Base-by-base conservation (phyloP, 1,140 invertebrate genomes). In the Drosophila rhopaloa region DNA sequence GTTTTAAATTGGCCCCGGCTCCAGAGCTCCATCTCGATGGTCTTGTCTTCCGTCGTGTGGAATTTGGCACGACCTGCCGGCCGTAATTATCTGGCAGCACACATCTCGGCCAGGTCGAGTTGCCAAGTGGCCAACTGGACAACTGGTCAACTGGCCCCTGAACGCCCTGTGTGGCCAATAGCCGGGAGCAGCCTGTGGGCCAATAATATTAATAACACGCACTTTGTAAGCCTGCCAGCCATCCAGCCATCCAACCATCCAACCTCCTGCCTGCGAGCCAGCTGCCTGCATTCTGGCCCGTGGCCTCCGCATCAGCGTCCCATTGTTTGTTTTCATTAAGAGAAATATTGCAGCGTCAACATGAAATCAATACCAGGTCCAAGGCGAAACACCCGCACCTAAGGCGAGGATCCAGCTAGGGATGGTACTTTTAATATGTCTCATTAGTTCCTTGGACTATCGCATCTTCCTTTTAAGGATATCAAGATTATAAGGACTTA, bases 121-220 rank as follows among this genome's bases (percentile, higher is more conserved):
- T 63, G 38, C 59, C 60, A 60, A 44, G 32, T 70, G 29, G 67
- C 41, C 35, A 48, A 48, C 38, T 46, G 44, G 19, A 19, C 19
- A 13, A 44, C 43, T 44, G 46, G 24, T 46, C 62, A 50, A 50
- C 78, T 58, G 48, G 40, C 73, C 77, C 80, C 76, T 81, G 82
- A 32, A 16, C 55, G 55, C 44, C 51, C 48, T 86, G 83, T 88
- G 83, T 79, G 76, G 74, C 66, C 76, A 65, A 67, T 67, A 59
- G 83, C 68, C 82, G 67, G 60, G 60, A 74, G 59, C 76, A 66
- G 83, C 53, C 79, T 80, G 74, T 89, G 84, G 76, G 84, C 83
- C 83, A 88, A 88, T 88, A 88, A 88, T 88, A 88, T 88, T 88
- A 89, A 88, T 88, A 88, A 88, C 84, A 88, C 84, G 84, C 84